Conservation (phyloP, 1,140 invertebrate genomes). For the Drosophila bocqueti region DNA sequence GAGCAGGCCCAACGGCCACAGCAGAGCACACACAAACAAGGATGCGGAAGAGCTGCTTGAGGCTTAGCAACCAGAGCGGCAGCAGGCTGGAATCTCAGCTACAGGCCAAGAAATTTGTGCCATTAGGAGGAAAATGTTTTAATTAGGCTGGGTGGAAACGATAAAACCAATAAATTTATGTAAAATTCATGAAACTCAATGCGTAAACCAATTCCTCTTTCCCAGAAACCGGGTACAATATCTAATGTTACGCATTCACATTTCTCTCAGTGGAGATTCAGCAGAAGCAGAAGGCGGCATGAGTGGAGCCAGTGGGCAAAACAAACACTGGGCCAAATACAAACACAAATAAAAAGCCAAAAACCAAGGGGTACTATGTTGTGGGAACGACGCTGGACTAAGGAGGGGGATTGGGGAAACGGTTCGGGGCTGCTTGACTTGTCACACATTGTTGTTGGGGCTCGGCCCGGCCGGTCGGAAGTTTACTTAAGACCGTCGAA, state of each 20-base stretch:
- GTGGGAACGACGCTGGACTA: conserved; percentile 14
- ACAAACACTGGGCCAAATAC: conserved; percentile 72
- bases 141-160: not conserved
- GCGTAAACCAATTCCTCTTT: not conserved
- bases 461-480: conserved; percentile 45
- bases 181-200: not conserved
- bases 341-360: conserved; percentile 74
- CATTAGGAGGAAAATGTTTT: not conserved
- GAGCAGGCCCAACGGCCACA: conserved; percentile 38
- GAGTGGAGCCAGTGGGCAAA: conserved; percentile 74
- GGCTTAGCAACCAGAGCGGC: conserved; percentile 34
- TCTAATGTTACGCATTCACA: not conserved
- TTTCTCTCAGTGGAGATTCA: conserved; percentile 24
- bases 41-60: conserved; percentile 74
- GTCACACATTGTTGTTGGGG: conserved; percentile 64
- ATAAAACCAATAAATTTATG: not conserved
- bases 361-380: conserved; percentile 23
- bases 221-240: not conserved
- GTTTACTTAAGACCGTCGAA: conserved; percentile 84
- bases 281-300: conserved; percentile 22
- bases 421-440: conserved; percentile 71
- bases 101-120: not conserved
- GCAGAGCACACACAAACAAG: conserved; percentile 59
- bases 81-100: conserved; percentile 30
- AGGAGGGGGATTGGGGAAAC: conserved; percentile 6